Base-by-base conservation (phyloP, 2,113 vertebrate genomes). In the Aythya baeri region DNA sequence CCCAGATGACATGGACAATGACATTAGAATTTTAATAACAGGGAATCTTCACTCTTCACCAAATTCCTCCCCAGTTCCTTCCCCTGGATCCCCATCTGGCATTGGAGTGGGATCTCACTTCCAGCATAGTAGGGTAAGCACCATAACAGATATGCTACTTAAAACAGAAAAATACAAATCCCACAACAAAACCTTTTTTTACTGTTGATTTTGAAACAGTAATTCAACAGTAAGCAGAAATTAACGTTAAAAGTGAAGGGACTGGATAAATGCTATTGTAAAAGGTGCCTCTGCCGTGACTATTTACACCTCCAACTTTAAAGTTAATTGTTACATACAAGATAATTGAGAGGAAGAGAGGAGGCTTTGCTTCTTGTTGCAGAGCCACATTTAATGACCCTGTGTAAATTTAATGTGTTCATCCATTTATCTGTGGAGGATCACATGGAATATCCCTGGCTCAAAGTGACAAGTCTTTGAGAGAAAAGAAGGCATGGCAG, bases 1-100 rank as follows among this genome's bases (percentile, higher is more conserved):
- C 96, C 99, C 99, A 77, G 99, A 99, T 80, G 99, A 99, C 94
- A 99, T 99, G 98, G 99, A 99, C 98, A 99, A 99, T 76, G 99
- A 99, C 93, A 99, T 99, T 62, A 98, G 99, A 91, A 99, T 99
- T 97, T 97, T 99, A 95, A 99, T 99, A 97, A 99, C 99, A 70
- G 98, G 99, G 96, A 99, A 99, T 98, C 99, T 99, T 79, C 99
- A 99, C 93, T 98, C 99, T 68, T 99, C 99, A 91, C 99, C 99
- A 73, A 99, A 98, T 97, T 99, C 99, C 66, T 99, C 99, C 46
- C 99, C 99, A 2, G 99, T 99, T 67, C 98, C 99, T 71, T 99
- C 99, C 43, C 99, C 99, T 44, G 99, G 99, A 76, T 99, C 99
- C 66, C 99, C 99, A 31, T 99, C 98, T 79, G 99, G 98, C 83